A percentile compares a stretch with the other conserved stretches of the same genome.
Evolutionary conservation across 2,797 vertebrate genomes (phyloP).

Genomic region (Syndactyla subalaris): DNA sequence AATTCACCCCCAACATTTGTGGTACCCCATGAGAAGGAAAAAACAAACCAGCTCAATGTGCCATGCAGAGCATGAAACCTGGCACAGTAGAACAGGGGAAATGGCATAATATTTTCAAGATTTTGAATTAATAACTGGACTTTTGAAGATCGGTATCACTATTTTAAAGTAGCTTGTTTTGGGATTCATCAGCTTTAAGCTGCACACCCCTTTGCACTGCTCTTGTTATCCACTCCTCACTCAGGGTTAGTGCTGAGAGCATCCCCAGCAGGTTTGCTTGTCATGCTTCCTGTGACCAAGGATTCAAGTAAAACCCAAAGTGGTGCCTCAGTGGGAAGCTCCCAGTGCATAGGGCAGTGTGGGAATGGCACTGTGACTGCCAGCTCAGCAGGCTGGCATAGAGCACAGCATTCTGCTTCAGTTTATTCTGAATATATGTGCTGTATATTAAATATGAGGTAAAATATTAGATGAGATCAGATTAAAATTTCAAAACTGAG

Average conservation of each 20-base stretch:
- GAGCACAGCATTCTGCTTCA: neutral
- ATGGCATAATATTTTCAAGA: neutral
- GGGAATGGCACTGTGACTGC: neutral
- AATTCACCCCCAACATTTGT: neutral
- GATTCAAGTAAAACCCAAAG: neutral
- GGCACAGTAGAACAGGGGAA: neutral
- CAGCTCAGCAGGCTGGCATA: no score
- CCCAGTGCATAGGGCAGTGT: fast-evolving
- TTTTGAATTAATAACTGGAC: neutral
- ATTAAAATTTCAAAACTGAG: neutral
- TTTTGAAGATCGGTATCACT: neutral
- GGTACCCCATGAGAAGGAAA: fast-evolving
- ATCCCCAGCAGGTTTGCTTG: neutral
- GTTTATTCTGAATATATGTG: neutral
- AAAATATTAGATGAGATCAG: neutral
- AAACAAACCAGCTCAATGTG: neutral
- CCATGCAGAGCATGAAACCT: neutral
- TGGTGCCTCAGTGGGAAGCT: fast-evolving
- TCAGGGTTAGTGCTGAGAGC: neutral
- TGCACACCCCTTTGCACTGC: neutral
- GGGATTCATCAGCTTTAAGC: fast-evolving
- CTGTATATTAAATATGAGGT: neutral
- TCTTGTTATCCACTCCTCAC: neutral
- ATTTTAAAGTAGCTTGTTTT: neutral
- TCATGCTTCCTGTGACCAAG: neutral